Base-by-base conservation (phyloP, 2,888 invertebrate genomes). In the Mesochorus sp. region DNA sequence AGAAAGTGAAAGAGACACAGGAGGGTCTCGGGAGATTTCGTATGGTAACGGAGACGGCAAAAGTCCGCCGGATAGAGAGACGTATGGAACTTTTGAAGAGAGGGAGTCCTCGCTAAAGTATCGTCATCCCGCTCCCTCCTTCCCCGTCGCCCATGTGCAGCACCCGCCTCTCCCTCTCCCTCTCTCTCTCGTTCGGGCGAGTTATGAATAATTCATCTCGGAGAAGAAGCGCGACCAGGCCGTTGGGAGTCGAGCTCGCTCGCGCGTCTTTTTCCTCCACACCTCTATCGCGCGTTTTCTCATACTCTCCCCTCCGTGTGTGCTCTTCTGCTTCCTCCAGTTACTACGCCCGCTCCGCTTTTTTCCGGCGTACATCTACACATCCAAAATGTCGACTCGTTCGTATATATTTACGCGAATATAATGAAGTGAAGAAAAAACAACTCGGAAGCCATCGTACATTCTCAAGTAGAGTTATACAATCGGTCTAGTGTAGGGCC, bases 131-230 rank as follows among this genome's bases (percentile, higher is more conserved):
- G 42, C 28, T 57, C 61, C 59, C 61, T 71, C 47, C 47, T n/a
- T n/a, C n/a, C n/a, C n/a, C n/a, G n/a, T n/a, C n/a, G n/a, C n/a
- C n/a, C n/a, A n/a, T n/a, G 51, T 51, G 26, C 21, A 49, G 21
- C 19, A n/a, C 24, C 19, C 21, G 49, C 37, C n/a, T n/a, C n/a
- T n/a, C n/a, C n/a, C n/a, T n/a, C n/a, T n/a, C n/a, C n/a, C n/a
- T n/a, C n/a, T 47, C 61, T 55, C 34, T 64, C 78, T 74, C 59
- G 19, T 49, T 68, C 70, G 51, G 24, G n/a, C n/a, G n/a, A 80
- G 82, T 84, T 81, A 82, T 89, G 89, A 89, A 89, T 89, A 87
- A 89, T 89, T 89, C 89, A 89, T 88, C 68, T 79, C n/a, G 44
- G 81, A 82, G 79, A 81, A 84, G 83, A 82, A 81, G 80, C 80